These are phyloP conservation scores for Phyllotis vaccarum DNA, from an alignment of 2,797 vertebrate genomes.

Conservation along the genomic window DNA sequence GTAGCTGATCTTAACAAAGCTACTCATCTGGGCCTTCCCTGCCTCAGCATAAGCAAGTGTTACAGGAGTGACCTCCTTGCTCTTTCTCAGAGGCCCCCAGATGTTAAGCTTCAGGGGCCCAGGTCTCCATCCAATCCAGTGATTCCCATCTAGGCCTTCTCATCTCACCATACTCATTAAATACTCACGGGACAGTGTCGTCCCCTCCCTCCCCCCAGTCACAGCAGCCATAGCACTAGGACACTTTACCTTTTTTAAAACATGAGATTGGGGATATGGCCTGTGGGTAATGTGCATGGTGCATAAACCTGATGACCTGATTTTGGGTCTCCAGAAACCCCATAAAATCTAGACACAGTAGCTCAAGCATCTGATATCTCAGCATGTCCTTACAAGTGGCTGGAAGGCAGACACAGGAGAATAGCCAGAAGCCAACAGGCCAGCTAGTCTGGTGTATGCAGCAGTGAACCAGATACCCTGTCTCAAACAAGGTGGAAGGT, in stretches of 20 bases:
- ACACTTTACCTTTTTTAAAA: not conserved
- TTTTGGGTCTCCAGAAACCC: not conserved
- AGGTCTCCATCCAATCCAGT: not conserved
- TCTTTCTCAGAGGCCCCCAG: not conserved
- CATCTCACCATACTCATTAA: not conserved
- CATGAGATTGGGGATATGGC: not conserved
- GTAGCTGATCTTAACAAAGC: not conserved
- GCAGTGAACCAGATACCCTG: not conserved
- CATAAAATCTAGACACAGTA: not conserved
- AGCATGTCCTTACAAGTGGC: not conserved
- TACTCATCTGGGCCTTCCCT: not conserved
- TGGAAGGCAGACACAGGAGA: not conserved
- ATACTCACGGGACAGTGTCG: not conserved
- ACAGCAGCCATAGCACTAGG: not conserved
- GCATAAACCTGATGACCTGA: not conserved
- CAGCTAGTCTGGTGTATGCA: not conserved
- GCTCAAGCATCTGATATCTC: not conserved
- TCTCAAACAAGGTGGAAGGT: not conserved
- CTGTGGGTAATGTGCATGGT: not conserved
- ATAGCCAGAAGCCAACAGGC: not conserved
- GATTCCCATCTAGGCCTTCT: not conserved
- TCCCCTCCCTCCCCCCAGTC: not conserved
- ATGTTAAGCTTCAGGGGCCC: not conserved
- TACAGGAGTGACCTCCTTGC: not conserved
- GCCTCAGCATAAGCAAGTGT: not conserved